Evolutionary conservation across 2,113 vertebrate species (phyloP), one percentile per base, ranked within the genome.

Genomic region (Callionymus lyra): DNA sequence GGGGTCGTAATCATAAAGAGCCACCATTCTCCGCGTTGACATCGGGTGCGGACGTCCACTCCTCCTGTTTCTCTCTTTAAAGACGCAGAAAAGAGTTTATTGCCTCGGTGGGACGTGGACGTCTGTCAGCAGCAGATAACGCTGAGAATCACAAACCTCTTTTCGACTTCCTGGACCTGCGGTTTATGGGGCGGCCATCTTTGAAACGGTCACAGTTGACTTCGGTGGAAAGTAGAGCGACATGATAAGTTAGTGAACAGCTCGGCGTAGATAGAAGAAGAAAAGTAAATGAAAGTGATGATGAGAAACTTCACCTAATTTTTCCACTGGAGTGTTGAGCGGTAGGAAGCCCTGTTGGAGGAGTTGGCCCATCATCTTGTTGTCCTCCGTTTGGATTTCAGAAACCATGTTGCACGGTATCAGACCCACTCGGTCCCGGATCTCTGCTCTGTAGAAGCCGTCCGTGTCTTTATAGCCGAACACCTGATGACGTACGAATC

Each of bases 351-450:
- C 95, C 74, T 98, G 95, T 44, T 92, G 88, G 1, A 98, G 80
- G 1, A 99, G 91, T 80, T 97, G 93, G 8, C 87, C 91, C 87
- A 92, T 89, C 93, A 96, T 91, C 40, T 91, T 89, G 12, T 94
- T 88, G 4, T 97, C 94, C 10, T 97, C 94, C 0, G 93, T 90
- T 58, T 98, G 93, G 60, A 99, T 94, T 63, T 99, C 95, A 0
- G 94, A 98, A 38, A 99, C 93, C 95, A 99, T 99, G 58, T 99
- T 99, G 41, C 95, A 99, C 0, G 95, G 95, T 34, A 99, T 93
- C 63, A 96, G 90, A 53, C 95, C 95, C 4, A 81, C 70, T 31
- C 94, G 77, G 0, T 91, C 80, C 6, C 90, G 86, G 41, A 91
- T 90, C 67, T 96, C 86, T 4, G 93, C 94, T 4, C 90, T 87